Percentiles rank a stretch among this genome's conserved stretches.
Evolutionary conservation across 2,113 vertebrate genomes (phyloP).

Genomic region (Dermatemys mawii): DNA sequence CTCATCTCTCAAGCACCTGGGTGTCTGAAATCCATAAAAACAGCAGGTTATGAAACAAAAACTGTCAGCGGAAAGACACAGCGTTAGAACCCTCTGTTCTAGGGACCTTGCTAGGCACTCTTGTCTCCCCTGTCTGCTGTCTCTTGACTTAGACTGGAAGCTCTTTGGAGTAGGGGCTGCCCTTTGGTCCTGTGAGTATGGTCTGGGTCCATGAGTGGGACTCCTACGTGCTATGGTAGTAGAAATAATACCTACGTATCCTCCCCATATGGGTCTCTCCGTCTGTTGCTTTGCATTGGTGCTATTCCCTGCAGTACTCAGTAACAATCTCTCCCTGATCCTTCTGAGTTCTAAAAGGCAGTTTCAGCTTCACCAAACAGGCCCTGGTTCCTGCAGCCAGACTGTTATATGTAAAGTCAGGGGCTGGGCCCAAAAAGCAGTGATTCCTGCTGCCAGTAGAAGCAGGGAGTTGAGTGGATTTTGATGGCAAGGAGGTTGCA

Average conservation of each 20-base stretch:
- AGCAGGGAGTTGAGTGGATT: neutral
- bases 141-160: neutral
- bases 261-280: neutral
- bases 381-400: neutral
- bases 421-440: no score
- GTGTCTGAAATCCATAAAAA: neutral
- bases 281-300: neutral
- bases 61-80: no score
- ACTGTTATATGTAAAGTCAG: no score
- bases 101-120: no score
- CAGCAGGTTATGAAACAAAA: no score
- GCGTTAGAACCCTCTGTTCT: neutral
- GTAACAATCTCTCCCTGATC: neutral
- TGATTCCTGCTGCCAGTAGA: neutral
- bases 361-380: neutral
- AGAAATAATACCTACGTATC: neutral
- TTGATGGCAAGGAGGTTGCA: neutral
- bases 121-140: neutral
- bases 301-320: neutral
- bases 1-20: neutral
- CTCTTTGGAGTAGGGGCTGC: neutral
- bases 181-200: no score
- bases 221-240: neutral
- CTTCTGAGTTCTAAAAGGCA: neutral
- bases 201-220: neutral